phyloP scores from a whole-genome alignment of 2,797 vertebrate species.

The Coluber constrictor region DNA sequence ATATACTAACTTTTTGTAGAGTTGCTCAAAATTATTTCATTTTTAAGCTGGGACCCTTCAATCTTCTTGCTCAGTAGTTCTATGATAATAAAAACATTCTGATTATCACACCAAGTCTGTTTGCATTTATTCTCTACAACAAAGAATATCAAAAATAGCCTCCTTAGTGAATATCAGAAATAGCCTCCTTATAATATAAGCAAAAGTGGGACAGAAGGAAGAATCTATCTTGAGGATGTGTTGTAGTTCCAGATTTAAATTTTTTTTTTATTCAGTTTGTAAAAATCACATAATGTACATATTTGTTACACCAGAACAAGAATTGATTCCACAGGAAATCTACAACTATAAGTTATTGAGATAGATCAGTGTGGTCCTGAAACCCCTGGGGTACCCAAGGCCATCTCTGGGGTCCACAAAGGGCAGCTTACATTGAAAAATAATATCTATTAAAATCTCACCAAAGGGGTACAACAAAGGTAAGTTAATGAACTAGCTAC shows the following conservation, averaged over 20 bases:
- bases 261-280: conserved; percentile 14
- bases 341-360: not conserved
- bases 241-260: conserved; percentile 5
- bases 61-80: conserved; percentile 70
- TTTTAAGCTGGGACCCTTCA: conserved; percentile 62
- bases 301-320: not conserved
- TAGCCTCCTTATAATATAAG: not conserved
- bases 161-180: conserved; percentile 24
- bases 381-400: not conserved
- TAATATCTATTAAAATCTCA: not conserved
- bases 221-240: not conserved
- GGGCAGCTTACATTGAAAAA: not conserved
- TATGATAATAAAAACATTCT: conserved; percentile 63
- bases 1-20: conserved; percentile 29
- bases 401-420: not conserved
- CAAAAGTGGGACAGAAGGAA: not conserved
- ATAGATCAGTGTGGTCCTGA: not conserved
- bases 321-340: not conserved
- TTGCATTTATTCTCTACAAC: conserved; percentile 14
- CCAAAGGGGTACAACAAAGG: not conserved
- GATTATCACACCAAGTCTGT: conserved; percentile 58
- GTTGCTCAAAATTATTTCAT: conserved; percentile 34
- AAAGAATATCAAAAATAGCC: conserved; percentile 21
- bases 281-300: not conserved
- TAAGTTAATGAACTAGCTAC: not conserved